A percentile compares a stretch with the other conserved stretches of the same genome.
Conservation (phyloP, 2,888 invertebrate genomes). For the Drosophila mimetica region DNA sequence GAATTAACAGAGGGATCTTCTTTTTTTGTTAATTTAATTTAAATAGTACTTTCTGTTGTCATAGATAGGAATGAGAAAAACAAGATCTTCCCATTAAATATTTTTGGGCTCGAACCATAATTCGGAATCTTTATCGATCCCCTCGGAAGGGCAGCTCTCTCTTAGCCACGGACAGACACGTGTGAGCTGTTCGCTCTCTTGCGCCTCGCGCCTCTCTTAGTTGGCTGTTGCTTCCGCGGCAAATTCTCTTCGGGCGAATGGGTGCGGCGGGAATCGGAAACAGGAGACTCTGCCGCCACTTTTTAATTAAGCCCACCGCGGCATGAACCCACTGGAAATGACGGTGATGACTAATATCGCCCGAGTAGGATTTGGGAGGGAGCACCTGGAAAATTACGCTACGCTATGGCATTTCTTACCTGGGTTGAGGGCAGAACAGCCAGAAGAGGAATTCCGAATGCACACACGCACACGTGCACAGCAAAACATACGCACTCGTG, state of each 20-base stretch:
- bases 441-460: constrained; percentile 55
- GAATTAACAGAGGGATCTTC: too few species aligned
- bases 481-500: constrained; percentile 12
- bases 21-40: too few species aligned
- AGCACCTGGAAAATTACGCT: constrained; percentile 41
- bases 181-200: constrained; percentile 55
- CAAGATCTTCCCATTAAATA: too few species aligned
- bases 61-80: too few species aligned
- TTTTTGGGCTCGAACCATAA: too few species aligned
- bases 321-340: constrained; percentile 7
- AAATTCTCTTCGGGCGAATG: constrained; percentile 49
- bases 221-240: constrained; percentile 67
- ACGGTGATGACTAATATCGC: constrained; percentile 65
- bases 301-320: constrained; percentile 62
- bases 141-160: not conserved
- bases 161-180: constrained; percentile 34
- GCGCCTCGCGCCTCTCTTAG: constrained; percentile 47
- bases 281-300: constrained; percentile 33
- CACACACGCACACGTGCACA: constrained; percentile 37
- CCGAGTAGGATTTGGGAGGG: constrained; percentile 17
- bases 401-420: constrained; percentile 56
- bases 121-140: too few species aligned
- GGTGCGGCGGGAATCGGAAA: constrained; percentile 75
- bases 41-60: too few species aligned
- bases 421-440: constrained; percentile 15